Evolutionary conservation across 2,113 vertebrate genomes (phyloP), one percentile per base, ranked within the genome.

Genomic region (Forbesichthys agassizii): DNA sequence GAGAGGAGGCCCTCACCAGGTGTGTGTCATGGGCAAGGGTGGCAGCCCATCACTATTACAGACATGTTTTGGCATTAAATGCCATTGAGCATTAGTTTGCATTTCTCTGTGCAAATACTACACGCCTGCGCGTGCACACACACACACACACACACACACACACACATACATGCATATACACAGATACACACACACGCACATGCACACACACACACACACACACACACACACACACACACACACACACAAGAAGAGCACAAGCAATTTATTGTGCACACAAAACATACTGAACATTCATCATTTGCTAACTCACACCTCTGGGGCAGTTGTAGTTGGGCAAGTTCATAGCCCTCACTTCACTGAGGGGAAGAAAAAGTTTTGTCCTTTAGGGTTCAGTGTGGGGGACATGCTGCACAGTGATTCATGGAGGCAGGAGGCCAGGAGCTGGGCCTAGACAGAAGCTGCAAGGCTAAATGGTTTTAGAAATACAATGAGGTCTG

Each of bases 1-100:
- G 57, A 76, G 61, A 83, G 70, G 70, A 82, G 73, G 75, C 75
- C 69, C 60, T n/a, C 16, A 69, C 70, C 73, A 64, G 75, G 62
- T 83, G 69, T 86, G 79, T 69, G 82, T 61, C 68, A 66, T 78
- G 75, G 48, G 51, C 71, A 65, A 9, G 14, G 60, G 64, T 58
- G 61, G 69, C 65, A 49, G 42, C 59, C 78, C 65, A 68, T 33
- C 60, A 64, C 49, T 70, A 49, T 66, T 58, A 51, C 61, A 18
- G 42, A 47, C 54, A 66, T 42, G 18, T 10, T 9, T 58, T 27
- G 18, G 20, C 58, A 60, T 42, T 62, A 65, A 59, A 16, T 66
- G 51, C 57, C 52, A 65, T 27, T 1, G 61, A 47, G 20, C 16
- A 12, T 57, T 62, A 61, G 63, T 64, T 71, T 58, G 16, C 7